These are phyloP conservation scores for Eretmocerus hayati DNA, from an alignment of 2,888 invertebrate genomes.

Conservation along the genomic window DNA sequence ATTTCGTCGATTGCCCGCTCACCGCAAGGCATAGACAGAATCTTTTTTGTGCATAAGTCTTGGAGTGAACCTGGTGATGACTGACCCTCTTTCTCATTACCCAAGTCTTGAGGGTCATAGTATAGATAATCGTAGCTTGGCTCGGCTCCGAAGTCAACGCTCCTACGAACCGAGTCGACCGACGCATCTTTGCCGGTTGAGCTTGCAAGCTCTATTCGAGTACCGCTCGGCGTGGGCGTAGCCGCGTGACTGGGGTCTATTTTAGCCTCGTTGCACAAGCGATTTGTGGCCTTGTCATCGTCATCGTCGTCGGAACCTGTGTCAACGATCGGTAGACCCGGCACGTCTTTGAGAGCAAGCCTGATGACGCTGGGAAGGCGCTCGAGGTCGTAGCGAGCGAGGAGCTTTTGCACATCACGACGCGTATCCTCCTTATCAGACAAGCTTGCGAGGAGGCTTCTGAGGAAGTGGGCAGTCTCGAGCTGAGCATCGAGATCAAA, in stretches of 20 bases:
- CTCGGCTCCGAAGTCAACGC: conserved; percentile 13
- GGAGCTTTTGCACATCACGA: conserved; percentile 25
- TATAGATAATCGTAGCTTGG: conserved; percentile 29
- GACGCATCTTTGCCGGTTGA: neutral
- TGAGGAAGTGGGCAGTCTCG: conserved; percentile 15
- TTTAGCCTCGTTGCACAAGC: no score
- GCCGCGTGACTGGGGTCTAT: no score
- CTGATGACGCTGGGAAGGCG: conserved; percentile 24
- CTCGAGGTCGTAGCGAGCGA: conserved; percentile 24
- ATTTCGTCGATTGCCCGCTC: conserved; percentile 50
- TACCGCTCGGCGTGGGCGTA: conserved; percentile 8
- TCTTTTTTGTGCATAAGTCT: conserved; percentile 59
- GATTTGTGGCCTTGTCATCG: no score
- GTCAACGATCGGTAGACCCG: conserved; percentile 24
- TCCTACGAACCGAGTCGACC: conserved; percentile 2
- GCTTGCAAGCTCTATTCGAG: conserved; percentile 11
- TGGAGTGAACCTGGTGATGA: conserved; percentile 51
- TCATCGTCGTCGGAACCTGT: conserved; percentile 10
- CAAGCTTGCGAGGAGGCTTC: conserved; percentile 21
- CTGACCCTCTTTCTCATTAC: conserved; percentile 1
- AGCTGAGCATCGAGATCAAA: conserved; percentile 7
- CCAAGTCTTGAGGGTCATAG: conserved; percentile 25
- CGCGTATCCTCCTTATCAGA: conserved; percentile 22
- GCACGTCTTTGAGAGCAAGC: conserved; percentile 24
- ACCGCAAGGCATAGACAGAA: conserved; percentile 64